Base-by-base conservation (phyloP, 1,140 invertebrate species). In the Adoxophyes honmai region DNA sequence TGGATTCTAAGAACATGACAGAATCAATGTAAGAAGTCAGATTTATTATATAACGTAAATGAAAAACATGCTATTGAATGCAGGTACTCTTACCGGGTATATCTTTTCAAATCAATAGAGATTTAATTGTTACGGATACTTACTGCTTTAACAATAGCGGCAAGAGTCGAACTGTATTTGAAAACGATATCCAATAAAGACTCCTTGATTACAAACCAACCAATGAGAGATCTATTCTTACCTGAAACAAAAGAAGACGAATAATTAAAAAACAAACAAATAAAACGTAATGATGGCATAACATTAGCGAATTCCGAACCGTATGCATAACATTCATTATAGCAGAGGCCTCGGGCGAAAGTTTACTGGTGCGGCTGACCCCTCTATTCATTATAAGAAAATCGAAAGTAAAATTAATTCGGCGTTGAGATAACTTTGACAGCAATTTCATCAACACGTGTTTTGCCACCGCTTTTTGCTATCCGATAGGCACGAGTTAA, bases 361-460 rank as follows among this genome's bases (percentile, higher is more conserved):
- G 75, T 73, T 62, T 69, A 68, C 59, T 56, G 53, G 57, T 36
- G 15, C 48, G 59, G 38, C 63, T 82, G 81, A 86, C 83, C 83
- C 70, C 75, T 68, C 70, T 66, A 75, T 81, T 78, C 78, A 84
- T 82, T 81, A 81, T 68, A 75, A 74, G 62, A 75, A 77, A 78
- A 81, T 79, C 71, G 78, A 86, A 82, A 86, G 81, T 83, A 75
- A 86, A 86, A 84, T 83, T 78, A 81, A 83, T 78, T 81, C 72
- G 59, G 60, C 59, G 37, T 61, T 37, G 61, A 78, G 69, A 79
- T 81, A 68, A 72, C 70, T 74, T 74, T 67, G 73, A 74, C 71
- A 72, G 68, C 37, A 52, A 63, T 63, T 63, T 65, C 64, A 75
- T 71, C 72, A 68, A 75, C 70, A 78, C 63, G 64, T 72, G 68